These are phyloP conservation scores for Sepiola atlantica DNA, from an alignment of 2,888 invertebrate genomes.

Conservation along the genomic window DNA sequence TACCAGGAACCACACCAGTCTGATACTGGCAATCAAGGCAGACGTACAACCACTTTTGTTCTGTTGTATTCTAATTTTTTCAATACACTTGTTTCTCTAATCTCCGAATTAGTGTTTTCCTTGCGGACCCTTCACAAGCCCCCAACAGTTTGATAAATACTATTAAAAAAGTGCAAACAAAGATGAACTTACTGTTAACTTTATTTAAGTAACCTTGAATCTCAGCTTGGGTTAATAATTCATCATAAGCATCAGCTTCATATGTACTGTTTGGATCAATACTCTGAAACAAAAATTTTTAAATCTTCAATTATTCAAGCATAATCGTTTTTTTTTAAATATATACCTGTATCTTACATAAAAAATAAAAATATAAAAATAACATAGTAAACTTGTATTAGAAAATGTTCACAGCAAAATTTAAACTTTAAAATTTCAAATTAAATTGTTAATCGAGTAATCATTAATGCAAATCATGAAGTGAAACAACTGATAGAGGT, in stretches of 20 bases:
- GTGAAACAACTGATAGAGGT: background rate
- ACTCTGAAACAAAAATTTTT: conserved; percentile 59
- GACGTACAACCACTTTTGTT: too few species aligned
- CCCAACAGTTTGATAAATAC: too few species aligned
- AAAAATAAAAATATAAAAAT: background rate
- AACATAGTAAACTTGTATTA: background rate
- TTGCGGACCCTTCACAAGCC: too few species aligned
- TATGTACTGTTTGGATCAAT: conserved; percentile 81
- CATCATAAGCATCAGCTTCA: conserved; percentile 83
- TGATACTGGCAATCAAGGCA: too few species aligned
- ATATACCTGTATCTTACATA: background rate
- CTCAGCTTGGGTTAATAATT: conserved; percentile 82
- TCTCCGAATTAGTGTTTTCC: too few species aligned
- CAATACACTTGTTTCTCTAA: too few species aligned
- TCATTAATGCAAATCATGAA: background rate
- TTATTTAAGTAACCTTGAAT: conserved; percentile 83
- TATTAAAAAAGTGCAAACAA: background rate
- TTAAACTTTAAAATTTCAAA: background rate
- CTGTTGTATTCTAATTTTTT: too few species aligned
- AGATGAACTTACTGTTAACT: conserved; percentile 78
- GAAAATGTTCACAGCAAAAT: background rate
- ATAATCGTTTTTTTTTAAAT: background rate
- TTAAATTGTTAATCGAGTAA: background rate
- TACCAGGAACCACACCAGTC: too few species aligned
- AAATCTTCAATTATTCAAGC: background rate